These are phyloP conservation scores for Bothrops jararaca DNA, from an alignment of 2,113 vertebrate genomes.

Conservation along the genomic window DNA sequence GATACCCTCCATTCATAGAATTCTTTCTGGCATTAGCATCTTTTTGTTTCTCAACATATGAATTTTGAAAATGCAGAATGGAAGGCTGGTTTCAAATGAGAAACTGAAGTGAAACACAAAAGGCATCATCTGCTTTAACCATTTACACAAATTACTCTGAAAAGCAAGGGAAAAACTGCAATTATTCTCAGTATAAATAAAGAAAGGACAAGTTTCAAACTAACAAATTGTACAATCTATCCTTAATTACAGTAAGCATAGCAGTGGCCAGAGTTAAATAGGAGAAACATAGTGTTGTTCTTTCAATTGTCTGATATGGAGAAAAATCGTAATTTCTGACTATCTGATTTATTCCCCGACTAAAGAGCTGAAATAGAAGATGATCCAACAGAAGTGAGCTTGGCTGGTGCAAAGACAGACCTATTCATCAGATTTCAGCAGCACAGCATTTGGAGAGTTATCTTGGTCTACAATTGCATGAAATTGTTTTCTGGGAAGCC, in stretches of 20 bases:
- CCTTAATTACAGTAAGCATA: not conserved
- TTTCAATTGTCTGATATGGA: not conserved
- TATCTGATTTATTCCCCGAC: not conserved
- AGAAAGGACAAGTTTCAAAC: not conserved
- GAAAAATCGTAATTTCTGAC: not conserved
- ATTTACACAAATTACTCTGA: too few species aligned
- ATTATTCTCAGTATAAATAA: not conserved
- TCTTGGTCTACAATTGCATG: not conserved
- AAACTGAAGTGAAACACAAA: not conserved
- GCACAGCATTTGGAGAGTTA: not conserved
- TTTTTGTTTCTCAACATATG: not conserved
- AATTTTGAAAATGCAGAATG: not conserved
- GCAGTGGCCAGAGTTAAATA: not conserved
- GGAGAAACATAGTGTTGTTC: not conserved
- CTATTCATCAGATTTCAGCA: not conserved
- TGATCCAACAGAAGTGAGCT: not conserved
- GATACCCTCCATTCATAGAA: not conserved
- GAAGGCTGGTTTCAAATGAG: not conserved
- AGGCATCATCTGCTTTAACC: conserved; percentile 3
- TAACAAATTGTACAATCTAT: not conserved
- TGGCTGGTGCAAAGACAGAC: not conserved
- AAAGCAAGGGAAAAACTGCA: not conserved
- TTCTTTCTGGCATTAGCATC: not conserved
- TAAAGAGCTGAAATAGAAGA: not conserved
- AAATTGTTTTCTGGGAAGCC: too few species aligned